These are phyloP conservation scores for Connochaetes taurinus DNA, from an alignment of 2,113 vertebrate genomes.

Conservation along the genomic window DNA sequence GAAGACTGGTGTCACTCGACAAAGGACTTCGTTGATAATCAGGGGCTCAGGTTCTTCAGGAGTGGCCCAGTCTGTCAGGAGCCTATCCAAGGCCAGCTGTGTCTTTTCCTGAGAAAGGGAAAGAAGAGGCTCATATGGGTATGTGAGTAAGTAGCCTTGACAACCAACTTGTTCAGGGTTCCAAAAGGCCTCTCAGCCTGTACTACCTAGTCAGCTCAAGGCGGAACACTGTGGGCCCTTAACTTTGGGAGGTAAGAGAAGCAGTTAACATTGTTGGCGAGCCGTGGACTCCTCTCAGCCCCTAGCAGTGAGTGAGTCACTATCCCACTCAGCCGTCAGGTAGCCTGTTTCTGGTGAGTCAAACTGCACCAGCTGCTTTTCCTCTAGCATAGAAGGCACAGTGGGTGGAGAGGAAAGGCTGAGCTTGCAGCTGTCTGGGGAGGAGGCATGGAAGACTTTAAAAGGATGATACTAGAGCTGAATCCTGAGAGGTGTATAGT, in stretches of 20 bases:
- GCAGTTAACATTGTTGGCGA: background rate
- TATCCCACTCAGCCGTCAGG: background rate
- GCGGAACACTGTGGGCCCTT: background rate
- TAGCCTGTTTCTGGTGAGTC: background rate
- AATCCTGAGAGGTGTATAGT: background rate
- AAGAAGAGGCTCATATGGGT: background rate
- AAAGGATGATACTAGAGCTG: background rate
- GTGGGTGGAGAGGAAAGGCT: background rate
- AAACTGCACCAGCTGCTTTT: background rate
- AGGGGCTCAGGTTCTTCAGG: slow-evolving; percentile 76
- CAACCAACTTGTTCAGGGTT: background rate
- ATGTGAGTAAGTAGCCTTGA: background rate
- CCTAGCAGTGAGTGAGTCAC: background rate
- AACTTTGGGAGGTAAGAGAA: background rate
- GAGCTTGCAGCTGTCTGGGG: background rate
- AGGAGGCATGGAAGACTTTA: background rate
- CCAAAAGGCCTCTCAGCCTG: background rate
- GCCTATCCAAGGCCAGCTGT: background rate
- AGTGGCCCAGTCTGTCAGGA: background rate
- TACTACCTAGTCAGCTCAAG: background rate
- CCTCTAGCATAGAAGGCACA: background rate
- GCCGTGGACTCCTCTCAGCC: background rate
- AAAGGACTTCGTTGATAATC: slow-evolving; percentile 63
- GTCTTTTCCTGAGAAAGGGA: slow-evolving; percentile 61
- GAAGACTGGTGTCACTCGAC: fast-evolving